Evolutionary conservation across 1,140 invertebrate species (phyloP).

Genomic region (Drosophila cardini): DNA sequence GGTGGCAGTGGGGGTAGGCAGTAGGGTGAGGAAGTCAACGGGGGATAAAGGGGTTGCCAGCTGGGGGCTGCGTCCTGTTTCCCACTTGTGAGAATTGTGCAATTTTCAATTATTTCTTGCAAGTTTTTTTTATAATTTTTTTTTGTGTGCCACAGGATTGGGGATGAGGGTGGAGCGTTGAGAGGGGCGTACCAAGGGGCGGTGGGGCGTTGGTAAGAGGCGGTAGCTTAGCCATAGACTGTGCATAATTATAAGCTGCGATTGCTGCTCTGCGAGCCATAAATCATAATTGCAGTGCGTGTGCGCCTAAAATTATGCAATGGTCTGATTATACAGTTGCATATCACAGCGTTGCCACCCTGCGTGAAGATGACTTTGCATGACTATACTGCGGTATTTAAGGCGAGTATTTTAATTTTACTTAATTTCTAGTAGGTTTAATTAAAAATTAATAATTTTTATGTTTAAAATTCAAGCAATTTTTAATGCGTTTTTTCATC

Average conservation of each 20-base stretch:
- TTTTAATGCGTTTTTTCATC: no score
- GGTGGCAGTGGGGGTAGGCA: background rate
- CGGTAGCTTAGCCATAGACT: slow-evolving; percentile 11
- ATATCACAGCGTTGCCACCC: slow-evolving; percentile 3
- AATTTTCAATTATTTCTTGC: slow-evolving; percentile 80
- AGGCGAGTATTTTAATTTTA: background rate
- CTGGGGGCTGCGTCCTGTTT: slow-evolving; percentile 50
- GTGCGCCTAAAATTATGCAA: slow-evolving; percentile 71
- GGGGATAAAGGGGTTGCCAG: background rate
- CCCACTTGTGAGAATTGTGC: slow-evolving; percentile 82
- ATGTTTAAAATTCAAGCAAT: no score
- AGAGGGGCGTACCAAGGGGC: background rate
- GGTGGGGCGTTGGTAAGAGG: background rate
- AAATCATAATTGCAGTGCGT: slow-evolving; percentile 75
- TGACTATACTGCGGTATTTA: background rate
- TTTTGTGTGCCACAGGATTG: background rate
- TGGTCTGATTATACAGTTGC: slow-evolving; percentile 68
- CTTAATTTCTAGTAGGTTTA: no score
- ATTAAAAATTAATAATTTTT: no score
- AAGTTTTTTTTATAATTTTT: slow-evolving; percentile 36
- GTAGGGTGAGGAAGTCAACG: background rate
- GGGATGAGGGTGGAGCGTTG: background rate
- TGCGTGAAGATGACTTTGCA: background rate
- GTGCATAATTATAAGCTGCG: slow-evolving; percentile 80
- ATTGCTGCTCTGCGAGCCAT: slow-evolving; percentile 60